Evolutionary conservation across 1,140 invertebrate species (phyloP).

Genomic region (Bilobella aurantiaca): DNA sequence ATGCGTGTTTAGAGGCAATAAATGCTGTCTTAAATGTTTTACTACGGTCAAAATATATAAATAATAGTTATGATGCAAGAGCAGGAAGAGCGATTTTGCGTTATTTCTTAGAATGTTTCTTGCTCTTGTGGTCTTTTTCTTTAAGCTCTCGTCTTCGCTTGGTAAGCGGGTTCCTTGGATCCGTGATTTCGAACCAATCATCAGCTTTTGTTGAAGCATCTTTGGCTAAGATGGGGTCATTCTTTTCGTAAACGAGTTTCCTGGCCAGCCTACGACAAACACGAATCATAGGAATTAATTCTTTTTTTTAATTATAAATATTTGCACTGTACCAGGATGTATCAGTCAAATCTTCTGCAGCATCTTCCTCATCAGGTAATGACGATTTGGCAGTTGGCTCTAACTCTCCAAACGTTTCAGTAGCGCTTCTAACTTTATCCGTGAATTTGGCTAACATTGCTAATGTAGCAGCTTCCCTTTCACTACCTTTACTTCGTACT

Average conservation of each 20-base stretch:
- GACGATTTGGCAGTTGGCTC: slow-evolving; percentile 25
- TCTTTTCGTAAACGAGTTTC: slow-evolving; percentile 65
- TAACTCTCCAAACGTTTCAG: slow-evolving; percentile 45
- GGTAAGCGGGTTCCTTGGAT: slow-evolving; percentile 88
- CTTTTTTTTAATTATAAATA: slow-evolving; percentile 15
- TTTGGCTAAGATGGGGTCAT: slow-evolving; percentile 68
- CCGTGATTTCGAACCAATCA: slow-evolving; percentile 93
- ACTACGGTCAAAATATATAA: background rate
- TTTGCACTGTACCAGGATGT: slow-evolving; percentile 24
- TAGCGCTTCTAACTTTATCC: slow-evolving; percentile 57
- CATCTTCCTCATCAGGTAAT: slow-evolving; percentile 28
- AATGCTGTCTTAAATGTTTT: background rate
- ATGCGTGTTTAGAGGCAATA: background rate
- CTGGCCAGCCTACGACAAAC: slow-evolving; percentile 57
- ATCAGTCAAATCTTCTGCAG: slow-evolving; percentile 27
- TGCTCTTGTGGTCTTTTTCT: background rate
- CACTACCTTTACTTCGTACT: slow-evolving; percentile 51
- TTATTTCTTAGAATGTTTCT: background rate
- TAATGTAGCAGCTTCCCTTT: slow-evolving; percentile 52
- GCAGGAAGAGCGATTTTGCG: background rate
- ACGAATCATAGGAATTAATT: background rate
- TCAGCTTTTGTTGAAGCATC: slow-evolving; percentile 88
- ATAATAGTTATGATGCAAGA: background rate
- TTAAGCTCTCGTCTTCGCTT: slow-evolving; percentile 62
- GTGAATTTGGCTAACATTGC: slow-evolving; percentile 71